Percentiles rank a stretch among this genome's conserved stretches.
Evolutionary conservation across 92 coral and sea anemone genomes (phyloP).

Genomic region (Zoanthus sansibaricus): DNA sequence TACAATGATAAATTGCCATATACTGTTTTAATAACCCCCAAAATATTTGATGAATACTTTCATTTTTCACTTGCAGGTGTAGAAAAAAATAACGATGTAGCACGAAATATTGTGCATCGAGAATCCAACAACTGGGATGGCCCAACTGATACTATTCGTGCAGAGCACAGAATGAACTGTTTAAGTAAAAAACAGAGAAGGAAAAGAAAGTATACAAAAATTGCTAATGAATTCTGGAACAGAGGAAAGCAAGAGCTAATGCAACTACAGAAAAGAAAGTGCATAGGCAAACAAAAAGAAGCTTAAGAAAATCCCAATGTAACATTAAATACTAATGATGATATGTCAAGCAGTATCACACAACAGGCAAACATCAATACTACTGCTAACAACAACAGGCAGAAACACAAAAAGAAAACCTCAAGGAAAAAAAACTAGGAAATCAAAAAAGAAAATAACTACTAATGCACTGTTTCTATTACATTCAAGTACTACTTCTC

Average conservation of each 20-base stretch:
- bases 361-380: neutral
- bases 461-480: no score
- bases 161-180: conserved; percentile 47
- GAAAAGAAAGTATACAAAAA: conserved; percentile 51
- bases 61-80: conserved; percentile 2
- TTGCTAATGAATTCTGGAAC: conserved; percentile 44
- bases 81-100: conserved; percentile 49
- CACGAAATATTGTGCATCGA: conserved; percentile 46
- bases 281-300: conserved; percentile 38
- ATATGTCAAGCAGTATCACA: neutral
- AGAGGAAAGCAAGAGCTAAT: conserved; percentile 49
- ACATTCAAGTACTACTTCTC: no score
- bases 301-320: conserved; percentile 20
- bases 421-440: no score
- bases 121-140: conserved; percentile 64
- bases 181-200: conserved; percentile 34
- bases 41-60: neutral
- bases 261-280: conserved; percentile 20
- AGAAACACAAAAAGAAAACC: no score
- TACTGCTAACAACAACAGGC: no score
- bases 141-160: conserved; percentile 52
- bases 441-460: no score
- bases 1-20: neutral
- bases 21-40: neutral
- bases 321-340: no score